These are phyloP conservation scores for Drepana falcataria DNA, from an alignment of 2,888 invertebrate species.

Conservation along the genomic window DNA sequence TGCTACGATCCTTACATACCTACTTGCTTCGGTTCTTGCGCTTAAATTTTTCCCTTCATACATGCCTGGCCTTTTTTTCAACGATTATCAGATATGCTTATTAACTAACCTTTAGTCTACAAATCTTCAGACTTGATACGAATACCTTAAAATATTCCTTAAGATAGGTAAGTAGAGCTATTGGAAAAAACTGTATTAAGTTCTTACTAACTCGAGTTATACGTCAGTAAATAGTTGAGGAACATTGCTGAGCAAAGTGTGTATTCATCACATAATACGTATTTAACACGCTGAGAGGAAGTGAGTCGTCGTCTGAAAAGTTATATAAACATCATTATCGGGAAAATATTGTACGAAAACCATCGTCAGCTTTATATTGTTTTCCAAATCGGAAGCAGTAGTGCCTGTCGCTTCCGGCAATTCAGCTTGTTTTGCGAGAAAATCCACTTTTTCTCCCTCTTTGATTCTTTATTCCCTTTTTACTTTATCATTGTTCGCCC, in stretches of 20 bases:
- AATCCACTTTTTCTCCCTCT: constrained; percentile 39
- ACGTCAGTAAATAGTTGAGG: no score
- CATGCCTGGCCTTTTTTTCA: no score
- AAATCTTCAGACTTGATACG: no score
- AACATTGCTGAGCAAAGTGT: constrained; percentile 6
- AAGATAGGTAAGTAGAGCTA: no score
- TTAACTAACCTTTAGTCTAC: no score
- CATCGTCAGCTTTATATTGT: constrained; percentile 63
- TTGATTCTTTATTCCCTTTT: constrained; percentile 35
- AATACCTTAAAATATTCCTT: no score
- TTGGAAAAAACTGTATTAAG: no score
- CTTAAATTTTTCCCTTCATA: no score
- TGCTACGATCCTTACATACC: no score
- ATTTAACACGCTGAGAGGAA: constrained; percentile 19
- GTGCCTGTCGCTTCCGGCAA: constrained; percentile 60
- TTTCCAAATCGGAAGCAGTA: constrained; percentile 66
- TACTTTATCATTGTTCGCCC: constrained; percentile 21
- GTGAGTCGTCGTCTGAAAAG: constrained; percentile 34
- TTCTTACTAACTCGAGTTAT: no score
- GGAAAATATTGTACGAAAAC: constrained; percentile 55
- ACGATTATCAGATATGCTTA: no score
- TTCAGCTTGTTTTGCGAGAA: constrained; percentile 59
- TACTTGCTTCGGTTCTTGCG: no score
- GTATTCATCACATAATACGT: constrained; percentile 5
- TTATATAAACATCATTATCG: constrained; percentile 58